Evolutionary conservation across 1,140 invertebrate species (phyloP).

Genomic region (Apis florea): DNA sequence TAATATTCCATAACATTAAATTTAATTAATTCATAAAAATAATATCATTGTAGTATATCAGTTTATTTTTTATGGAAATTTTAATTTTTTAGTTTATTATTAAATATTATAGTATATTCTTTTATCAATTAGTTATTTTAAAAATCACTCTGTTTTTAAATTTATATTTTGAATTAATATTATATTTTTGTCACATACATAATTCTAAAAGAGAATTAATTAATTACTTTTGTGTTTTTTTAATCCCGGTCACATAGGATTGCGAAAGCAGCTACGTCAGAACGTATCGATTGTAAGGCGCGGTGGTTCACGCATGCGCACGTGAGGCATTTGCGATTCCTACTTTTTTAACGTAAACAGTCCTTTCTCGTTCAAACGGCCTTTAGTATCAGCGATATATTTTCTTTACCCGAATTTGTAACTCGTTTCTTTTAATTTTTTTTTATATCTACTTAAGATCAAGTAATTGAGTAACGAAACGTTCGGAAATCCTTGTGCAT

Average conservation of each 20-base stretch:
- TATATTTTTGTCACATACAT: neutral
- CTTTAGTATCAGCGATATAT: constrained; percentile 29
- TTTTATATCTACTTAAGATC: neutral
- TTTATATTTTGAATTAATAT: no score
- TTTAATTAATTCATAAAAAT: neutral
- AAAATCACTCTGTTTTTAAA: neutral
- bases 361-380: constrained; percentile 44
- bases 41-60: neutral
- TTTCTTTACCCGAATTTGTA: neutral
- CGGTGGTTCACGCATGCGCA: constrained; percentile 64
- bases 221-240: constrained; percentile 68
- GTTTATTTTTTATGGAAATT: neutral
- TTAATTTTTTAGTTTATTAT: neutral
- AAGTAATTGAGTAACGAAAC: neutral
- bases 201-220: neutral
- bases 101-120: neutral
- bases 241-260: constrained; percentile 49
- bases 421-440: neutral
- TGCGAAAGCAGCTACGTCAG: constrained; percentile 67
- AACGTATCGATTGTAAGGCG: constrained; percentile 70
- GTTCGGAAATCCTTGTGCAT: neutral
- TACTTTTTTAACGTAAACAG: constrained; percentile 70
- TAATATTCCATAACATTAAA: neutral
- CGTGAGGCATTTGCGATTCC: constrained; percentile 39
- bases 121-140: neutral